Conservation (phyloP, 2,113 vertebrate genomes). For the Paradoxurus hermaphroditus region DNA sequence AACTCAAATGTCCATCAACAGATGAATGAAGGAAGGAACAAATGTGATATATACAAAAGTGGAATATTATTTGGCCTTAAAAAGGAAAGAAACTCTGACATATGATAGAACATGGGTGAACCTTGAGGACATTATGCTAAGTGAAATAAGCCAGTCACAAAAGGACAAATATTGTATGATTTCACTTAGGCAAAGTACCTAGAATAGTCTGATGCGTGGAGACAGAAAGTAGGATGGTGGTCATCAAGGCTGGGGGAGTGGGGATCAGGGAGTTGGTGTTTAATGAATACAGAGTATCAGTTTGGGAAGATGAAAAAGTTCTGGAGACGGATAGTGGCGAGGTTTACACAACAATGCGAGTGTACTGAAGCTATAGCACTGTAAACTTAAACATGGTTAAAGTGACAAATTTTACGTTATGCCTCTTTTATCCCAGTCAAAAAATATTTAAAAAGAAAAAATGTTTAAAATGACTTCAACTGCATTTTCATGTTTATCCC, state of each 20-base stretch:
- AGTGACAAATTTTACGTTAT: not conserved
- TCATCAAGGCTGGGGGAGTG: not conserved
- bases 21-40: not conserved
- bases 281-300: not conserved
- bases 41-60: not conserved
- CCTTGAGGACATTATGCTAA: not conserved
- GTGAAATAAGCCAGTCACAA: not conserved
- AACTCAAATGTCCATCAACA: not conserved
- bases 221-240: not conserved
- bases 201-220: not conserved
- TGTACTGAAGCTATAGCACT: not conserved
- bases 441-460: not conserved
- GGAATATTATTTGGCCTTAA: not conserved
- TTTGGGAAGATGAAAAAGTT: not conserved
- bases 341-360: not conserved
- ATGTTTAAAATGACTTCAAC: not conserved
- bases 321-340: not conserved
- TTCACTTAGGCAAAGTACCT: not conserved
- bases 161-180: not conserved
- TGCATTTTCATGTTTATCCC: not conserved
- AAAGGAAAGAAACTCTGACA: not conserved
- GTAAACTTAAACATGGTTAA: not conserved
- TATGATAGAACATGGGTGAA: not conserved
- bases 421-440: not conserved
- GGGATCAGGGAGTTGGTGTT: not conserved